Percentiles rank a stretch among this genome's conserved stretches.
phyloP scores from a whole-genome alignment of 2,797 vertebrate species.

The Zalophus californianus region DNA sequence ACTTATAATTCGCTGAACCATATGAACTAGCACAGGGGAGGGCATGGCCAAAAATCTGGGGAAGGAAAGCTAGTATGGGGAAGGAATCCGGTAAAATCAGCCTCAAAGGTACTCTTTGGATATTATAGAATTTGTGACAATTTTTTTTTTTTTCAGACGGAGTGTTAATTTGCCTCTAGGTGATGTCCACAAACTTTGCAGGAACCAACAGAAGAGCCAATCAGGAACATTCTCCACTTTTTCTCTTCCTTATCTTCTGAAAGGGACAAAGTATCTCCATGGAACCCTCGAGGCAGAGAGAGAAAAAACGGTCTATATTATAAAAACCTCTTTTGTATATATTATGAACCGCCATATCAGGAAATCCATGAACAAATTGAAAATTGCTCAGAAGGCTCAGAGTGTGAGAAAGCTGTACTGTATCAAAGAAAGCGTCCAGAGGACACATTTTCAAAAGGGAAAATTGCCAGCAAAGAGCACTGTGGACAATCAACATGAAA shows the following conservation, averaged over 20 bases:
- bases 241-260: constrained; percentile 38
- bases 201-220: not conserved
- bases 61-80: not conserved
- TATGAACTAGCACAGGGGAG: not conserved
- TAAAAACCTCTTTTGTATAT: not conserved
- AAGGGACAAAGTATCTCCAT: constrained; percentile 46
- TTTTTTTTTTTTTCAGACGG: not conserved
- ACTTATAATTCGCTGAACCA: not conserved
- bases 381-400: constrained; percentile 54
- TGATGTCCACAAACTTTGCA: not conserved
- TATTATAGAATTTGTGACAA: not conserved
- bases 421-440: constrained; percentile 70
- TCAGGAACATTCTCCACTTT: not conserved
- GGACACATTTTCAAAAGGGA: constrained; percentile 80
- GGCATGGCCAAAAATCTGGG: not conserved
- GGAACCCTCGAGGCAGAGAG: constrained; percentile 39
- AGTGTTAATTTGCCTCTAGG: not conserved
- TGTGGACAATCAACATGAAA: constrained; percentile 83
- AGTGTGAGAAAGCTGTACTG: not conserved
- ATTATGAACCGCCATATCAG: not conserved
- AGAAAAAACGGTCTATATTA: constrained; percentile 30
- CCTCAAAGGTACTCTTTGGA: not conserved
- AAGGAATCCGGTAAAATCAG: not conserved
- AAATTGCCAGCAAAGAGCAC: constrained; percentile 72
- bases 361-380: constrained; percentile 49